phyloP scores from a whole-genome alignment of 2,113 vertebrate species.

The Microcebus murinus region DNA sequence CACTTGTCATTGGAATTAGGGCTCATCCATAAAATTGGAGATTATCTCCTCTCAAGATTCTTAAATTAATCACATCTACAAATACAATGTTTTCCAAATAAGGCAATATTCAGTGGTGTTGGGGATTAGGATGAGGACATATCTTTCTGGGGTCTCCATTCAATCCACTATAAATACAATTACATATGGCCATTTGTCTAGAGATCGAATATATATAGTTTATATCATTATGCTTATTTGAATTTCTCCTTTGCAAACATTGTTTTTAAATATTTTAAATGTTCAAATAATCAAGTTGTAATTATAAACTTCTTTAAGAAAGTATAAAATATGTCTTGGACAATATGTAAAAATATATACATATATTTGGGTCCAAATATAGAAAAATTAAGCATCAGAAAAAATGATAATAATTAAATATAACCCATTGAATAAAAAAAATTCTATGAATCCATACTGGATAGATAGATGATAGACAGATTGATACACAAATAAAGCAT shows the following conservation, averaged over 20 bases:
- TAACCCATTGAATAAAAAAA: background rate
- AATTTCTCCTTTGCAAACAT: background rate
- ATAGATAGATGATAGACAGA: background rate
- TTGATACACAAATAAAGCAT: background rate
- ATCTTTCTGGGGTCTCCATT: background rate
- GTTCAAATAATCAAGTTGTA: background rate
- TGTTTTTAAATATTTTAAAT: background rate
- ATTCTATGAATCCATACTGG: background rate
- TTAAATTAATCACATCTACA: background rate
- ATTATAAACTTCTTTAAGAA: background rate
- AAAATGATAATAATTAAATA: background rate
- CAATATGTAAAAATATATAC: background rate
- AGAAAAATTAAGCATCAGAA: background rate
- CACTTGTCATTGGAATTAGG: no score
- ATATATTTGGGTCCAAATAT: background rate
- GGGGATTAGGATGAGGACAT: background rate
- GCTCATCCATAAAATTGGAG: background rate
- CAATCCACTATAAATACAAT: background rate
- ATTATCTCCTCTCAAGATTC: background rate
- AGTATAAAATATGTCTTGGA: background rate
- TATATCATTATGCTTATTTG: background rate
- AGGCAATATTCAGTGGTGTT: background rate
- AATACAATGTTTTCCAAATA: background rate
- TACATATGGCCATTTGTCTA: background rate
- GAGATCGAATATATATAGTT: background rate